These are phyloP conservation scores for Numenius phaeopus DNA, from an alignment of 2,797 vertebrate genomes.

Conservation along the genomic window DNA sequence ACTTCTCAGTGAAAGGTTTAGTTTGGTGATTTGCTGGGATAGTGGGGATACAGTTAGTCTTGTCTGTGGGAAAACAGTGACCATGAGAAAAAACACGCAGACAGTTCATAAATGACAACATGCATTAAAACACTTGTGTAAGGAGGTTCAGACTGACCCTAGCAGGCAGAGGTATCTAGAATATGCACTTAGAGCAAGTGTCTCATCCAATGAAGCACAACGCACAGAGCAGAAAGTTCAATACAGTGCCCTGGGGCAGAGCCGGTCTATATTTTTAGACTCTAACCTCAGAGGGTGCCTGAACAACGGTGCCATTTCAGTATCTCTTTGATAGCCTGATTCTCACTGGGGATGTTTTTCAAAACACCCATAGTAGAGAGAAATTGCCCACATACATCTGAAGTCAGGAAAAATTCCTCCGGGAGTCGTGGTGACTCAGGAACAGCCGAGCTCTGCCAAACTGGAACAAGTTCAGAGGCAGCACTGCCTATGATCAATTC, in stretches of 20 bases:
- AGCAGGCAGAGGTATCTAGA: not conserved
- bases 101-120: not conserved
- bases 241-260: not conserved
- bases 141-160: not conserved
- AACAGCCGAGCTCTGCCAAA: not conserved
- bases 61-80: not conserved
- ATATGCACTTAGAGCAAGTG: not conserved
- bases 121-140: not conserved
- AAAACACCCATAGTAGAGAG: not conserved
- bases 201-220: not conserved
- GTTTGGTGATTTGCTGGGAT: not conserved
- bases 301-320: not conserved
- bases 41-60: not conserved
- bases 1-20: not conserved
- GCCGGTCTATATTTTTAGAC: not conserved
- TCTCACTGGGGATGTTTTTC: not conserved
- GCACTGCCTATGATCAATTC: conserved; percentile 28
- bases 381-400: not conserved
- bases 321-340: not conserved
- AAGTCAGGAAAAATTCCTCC: conserved; percentile 9
- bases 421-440: not conserved
- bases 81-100: not conserved
- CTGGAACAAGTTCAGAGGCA: conserved; percentile 50
- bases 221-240: not conserved
- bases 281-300: not conserved